Percentiles rank a stretch among this genome's conserved stretches.
These are phyloP conservation scores for Perccottus glenii DNA, from an alignment of 2,113 vertebrate genomes.

Conservation along the genomic window DNA sequence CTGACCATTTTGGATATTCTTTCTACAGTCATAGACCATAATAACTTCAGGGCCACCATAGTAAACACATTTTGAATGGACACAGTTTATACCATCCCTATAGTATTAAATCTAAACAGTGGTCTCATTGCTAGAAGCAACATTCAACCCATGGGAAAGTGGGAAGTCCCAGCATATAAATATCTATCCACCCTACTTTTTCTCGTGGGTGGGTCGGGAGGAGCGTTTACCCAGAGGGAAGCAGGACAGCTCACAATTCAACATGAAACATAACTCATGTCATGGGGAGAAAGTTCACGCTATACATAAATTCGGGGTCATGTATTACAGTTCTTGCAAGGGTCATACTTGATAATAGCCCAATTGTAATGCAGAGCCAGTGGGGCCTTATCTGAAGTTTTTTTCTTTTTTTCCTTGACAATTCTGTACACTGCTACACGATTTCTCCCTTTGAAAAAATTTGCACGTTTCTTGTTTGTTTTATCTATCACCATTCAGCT, in stretches of 20 bases:
- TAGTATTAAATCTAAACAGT: constrained; percentile 38
- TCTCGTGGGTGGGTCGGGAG: constrained; percentile 35
- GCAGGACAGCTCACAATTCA: constrained; percentile 48
- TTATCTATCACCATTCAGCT: constrained; percentile 75
- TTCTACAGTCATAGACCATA: too few relatives aligned
- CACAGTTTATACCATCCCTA: constrained; percentile 21
- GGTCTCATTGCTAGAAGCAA: constrained; percentile 48
- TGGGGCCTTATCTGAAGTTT: constrained; percentile 67
- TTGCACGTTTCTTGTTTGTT: constrained; percentile 73
- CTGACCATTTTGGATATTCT: too few relatives aligned
- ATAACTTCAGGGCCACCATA: not conserved
- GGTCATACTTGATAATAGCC: constrained; percentile 57
- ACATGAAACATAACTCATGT: constrained; percentile 63
- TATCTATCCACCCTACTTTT: constrained; percentile 42
- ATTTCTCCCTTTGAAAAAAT: constrained; percentile 35
- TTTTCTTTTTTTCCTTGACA: constrained; percentile 38
- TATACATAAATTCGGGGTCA: constrained; percentile 68
- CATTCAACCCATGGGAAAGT: constrained; percentile 45
- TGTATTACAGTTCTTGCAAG: constrained; percentile 49
- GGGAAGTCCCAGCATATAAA: constrained; percentile 45
- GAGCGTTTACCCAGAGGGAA: constrained; percentile 38
- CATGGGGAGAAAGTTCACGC: constrained; percentile 58
- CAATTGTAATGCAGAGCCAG: constrained; percentile 54
- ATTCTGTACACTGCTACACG: constrained; percentile 6
- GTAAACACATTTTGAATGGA: constrained; percentile 25